Evolutionary conservation across 2,113 vertebrate genomes (phyloP).

Genomic region (Pipa parva): DNA sequence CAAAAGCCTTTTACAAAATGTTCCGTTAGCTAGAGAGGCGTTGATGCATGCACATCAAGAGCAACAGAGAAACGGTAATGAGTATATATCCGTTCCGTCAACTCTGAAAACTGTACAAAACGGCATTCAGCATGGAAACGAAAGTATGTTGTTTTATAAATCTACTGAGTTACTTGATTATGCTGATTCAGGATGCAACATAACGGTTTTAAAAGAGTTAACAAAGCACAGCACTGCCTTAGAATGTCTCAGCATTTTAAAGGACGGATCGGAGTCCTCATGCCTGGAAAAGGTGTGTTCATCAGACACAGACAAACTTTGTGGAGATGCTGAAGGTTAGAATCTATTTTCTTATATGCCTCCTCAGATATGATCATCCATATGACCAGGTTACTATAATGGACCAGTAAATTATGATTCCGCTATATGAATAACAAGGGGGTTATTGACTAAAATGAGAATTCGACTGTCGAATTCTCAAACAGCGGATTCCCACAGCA

Average conservation of each 20-base stretch:
- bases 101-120: background rate
- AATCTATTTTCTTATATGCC: too few species aligned
- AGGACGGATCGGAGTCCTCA: conserved; percentile 23
- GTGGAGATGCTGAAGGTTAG: conserved; percentile 55
- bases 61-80: background rate
- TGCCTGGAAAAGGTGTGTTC: conserved; percentile 9
- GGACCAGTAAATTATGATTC: too few species aligned
- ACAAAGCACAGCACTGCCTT: conserved; percentile 59
- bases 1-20: background rate
- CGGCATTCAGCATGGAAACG: background rate
- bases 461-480: too few species aligned
- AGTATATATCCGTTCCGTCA: background rate
- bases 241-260: conserved; percentile 63
- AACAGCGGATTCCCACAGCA: too few species aligned
- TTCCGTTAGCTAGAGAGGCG: background rate
- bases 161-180: background rate
- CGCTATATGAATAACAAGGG: too few species aligned
- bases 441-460: too few species aligned
- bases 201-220: conserved; percentile 56
- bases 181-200: conserved; percentile 38
- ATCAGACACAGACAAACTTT: conserved; percentile 8
- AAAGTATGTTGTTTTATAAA: background rate
- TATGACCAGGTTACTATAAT: too few species aligned
- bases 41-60: background rate
- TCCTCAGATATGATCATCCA: too few species aligned